Evolutionary conservation across 1,140 invertebrate species (phyloP).

Genomic region (Lethrus apterus): DNA sequence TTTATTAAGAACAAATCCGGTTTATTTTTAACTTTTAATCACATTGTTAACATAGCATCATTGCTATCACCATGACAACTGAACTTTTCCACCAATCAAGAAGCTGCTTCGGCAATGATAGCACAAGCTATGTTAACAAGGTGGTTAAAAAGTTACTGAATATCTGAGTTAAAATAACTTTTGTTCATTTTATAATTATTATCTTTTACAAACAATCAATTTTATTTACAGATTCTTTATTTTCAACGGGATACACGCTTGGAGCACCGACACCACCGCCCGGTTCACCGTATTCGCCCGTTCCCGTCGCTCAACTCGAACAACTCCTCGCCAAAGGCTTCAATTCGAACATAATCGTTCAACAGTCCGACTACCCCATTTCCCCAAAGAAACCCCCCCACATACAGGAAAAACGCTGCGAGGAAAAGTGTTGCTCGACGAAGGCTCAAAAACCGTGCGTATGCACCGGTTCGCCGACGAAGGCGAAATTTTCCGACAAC

Average conservation of each 20-base stretch:
- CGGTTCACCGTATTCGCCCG: conserved; percentile 61
- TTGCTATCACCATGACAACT: conserved; percentile 2
- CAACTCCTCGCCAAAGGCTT: conserved; percentile 48
- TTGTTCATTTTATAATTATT: background rate
- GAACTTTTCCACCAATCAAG: too few relatives aligned
- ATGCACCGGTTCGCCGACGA: conserved; percentile 23
- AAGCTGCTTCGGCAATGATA: conserved; percentile 16
- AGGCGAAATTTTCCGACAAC: conserved; percentile 18
- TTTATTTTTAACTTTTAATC: conserved; percentile 13
- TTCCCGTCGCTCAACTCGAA: conserved; percentile 53
- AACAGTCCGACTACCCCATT: conserved; percentile 25
- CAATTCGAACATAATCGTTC: conserved; percentile 37
- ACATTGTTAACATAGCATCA: too few relatives aligned
- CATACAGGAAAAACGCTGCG: conserved; percentile 23
- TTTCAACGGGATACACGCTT: conserved; percentile 54
- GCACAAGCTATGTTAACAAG: conserved; percentile 21
- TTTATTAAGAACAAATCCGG: too few relatives aligned
- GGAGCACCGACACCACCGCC: conserved; percentile 59
- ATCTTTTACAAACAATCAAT: background rate
- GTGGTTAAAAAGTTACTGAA: too few relatives aligned
- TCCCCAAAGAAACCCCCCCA: conserved; percentile 34
- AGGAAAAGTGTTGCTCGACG: conserved; percentile 35
- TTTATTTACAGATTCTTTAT: conserved; percentile 59
- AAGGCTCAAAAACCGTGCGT: conserved; percentile 30
- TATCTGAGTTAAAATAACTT: background rate